A percentile compares a stretch with the other conserved stretches of the same genome.
These are phyloP conservation scores for Adineta ricciae DNA, from an alignment of 2,888 invertebrate species.

Conservation along the genomic window DNA sequence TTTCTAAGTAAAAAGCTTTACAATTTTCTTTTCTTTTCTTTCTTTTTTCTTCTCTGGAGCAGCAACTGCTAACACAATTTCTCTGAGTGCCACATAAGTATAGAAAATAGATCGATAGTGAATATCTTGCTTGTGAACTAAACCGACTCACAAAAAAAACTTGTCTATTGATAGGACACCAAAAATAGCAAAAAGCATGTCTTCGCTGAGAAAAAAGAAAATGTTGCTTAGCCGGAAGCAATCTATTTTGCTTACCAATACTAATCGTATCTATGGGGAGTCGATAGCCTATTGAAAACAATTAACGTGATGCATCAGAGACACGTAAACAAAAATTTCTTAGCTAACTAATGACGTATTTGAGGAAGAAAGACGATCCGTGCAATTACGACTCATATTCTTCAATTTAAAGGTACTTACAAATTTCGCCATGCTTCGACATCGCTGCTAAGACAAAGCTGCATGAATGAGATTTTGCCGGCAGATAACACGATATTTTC, in stretches of 20 bases:
- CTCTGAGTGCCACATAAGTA: background rate
- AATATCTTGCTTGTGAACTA: background rate
- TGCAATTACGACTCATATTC: too few species aligned
- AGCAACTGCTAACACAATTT: background rate
- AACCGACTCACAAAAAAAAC: constrained; percentile 1
- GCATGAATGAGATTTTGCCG: too few species aligned
- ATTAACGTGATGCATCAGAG: background rate
- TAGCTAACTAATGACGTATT: background rate
- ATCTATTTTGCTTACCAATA: background rate
- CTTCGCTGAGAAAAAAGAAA: background rate
- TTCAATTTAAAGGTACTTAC: too few species aligned
- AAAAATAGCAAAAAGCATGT: background rate
- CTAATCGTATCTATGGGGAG: background rate
- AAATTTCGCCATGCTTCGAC: too few species aligned
- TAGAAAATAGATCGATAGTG: background rate
- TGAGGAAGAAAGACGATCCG: background rate
- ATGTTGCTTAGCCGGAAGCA: background rate
- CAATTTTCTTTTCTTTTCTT: background rate
- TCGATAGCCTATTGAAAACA: background rate
- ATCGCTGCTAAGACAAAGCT: too few species aligned
- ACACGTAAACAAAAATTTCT: background rate
- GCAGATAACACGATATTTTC: background rate
- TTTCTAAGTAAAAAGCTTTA: background rate
- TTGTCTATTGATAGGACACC: background rate
- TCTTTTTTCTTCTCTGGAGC: background rate